phyloP scores from a whole-genome alignment of 2,888 invertebrate species.

The Brachylomia viminalis region DNA sequence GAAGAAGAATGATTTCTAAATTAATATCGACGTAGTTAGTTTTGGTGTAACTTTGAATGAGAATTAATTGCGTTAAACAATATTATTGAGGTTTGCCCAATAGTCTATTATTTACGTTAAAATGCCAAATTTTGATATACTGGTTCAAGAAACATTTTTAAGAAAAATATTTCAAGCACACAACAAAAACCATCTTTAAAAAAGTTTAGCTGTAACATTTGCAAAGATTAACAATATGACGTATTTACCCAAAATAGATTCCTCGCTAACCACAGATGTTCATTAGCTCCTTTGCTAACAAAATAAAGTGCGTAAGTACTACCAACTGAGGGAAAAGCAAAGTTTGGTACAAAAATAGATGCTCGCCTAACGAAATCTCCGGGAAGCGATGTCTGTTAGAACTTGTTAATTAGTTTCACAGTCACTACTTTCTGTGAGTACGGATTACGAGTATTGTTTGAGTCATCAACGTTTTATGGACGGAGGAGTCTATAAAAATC shows the following conservation, averaged over 20 bases:
- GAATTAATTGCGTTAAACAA: no score
- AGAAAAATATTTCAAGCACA: no score
- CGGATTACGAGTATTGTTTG: slow-evolving; percentile 54
- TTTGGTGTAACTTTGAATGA: no score
- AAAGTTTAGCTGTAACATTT: no score
- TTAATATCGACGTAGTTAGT: no score
- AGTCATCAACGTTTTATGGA: slow-evolving; percentile 27
- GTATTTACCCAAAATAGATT: slow-evolving; percentile 23
- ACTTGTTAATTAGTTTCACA: slow-evolving; percentile 88
- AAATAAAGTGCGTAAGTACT: slow-evolving; percentile 68
- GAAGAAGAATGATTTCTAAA: no score
- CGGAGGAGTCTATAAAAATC: neutral
- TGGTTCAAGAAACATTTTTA: no score
- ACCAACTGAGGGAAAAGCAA: slow-evolving; percentile 36
- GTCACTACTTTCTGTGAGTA: slow-evolving; percentile 77
- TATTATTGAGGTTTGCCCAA: no score
- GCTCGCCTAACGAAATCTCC: slow-evolving; percentile 81
- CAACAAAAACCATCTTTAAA: no score
- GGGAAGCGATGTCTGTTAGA: slow-evolving; percentile 70
- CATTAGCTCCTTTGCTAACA: slow-evolving; percentile 47
- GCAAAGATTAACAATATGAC: neutral
- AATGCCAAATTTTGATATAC: no score
- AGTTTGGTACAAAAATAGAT: slow-evolving; percentile 79
- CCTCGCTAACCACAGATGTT: slow-evolving; percentile 37
- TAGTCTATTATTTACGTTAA: no score